These are phyloP conservation scores for Bagarius yarrelli DNA, from an alignment of 2,113 vertebrate species.

Conservation along the genomic window DNA sequence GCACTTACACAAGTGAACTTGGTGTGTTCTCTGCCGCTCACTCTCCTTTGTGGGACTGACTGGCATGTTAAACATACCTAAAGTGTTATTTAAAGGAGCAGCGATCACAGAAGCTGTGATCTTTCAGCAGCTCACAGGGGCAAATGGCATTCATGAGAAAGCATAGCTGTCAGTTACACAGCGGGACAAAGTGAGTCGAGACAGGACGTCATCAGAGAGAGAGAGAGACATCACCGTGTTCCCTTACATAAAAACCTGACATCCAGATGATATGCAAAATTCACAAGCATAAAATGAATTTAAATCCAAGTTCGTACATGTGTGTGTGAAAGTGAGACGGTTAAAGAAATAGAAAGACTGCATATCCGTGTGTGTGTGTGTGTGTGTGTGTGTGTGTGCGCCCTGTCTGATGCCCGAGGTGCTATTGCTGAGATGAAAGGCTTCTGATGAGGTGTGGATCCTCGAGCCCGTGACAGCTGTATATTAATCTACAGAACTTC, in stretches of 20 bases:
- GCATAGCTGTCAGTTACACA: neutral
- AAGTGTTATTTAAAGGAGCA: slow-evolving; percentile 3
- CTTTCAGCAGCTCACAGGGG: neutral
- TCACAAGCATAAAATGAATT: neutral
- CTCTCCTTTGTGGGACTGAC: neutral
- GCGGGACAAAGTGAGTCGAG: neutral
- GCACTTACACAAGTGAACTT: neutral
- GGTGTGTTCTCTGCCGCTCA: slow-evolving; percentile 14
- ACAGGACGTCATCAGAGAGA: neutral
- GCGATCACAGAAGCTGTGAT: slow-evolving; percentile 13
- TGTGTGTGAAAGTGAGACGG: slow-evolving; percentile 1
- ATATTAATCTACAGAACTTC: slow-evolving; percentile 98
- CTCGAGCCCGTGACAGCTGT: slow-evolving; percentile 96
- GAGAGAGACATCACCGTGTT: neutral
- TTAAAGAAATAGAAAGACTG: neutral
- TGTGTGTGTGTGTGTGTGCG: slow-evolving; percentile 52
- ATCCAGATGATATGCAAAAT: neutral
- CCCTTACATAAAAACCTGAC: slow-evolving; percentile 1
- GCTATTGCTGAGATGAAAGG: slow-evolving; percentile 88
- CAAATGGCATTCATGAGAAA: slow-evolving; percentile 5
- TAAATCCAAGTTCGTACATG: neutral
- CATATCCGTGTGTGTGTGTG: slow-evolving; percentile 21
- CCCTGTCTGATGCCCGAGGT: slow-evolving; percentile 80
- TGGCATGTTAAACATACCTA: slow-evolving; percentile 6
- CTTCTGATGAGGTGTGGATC: slow-evolving; percentile 80